Base-by-base conservation (phyloP, 2,113 vertebrate genomes). In the Xerus inauris region DNA sequence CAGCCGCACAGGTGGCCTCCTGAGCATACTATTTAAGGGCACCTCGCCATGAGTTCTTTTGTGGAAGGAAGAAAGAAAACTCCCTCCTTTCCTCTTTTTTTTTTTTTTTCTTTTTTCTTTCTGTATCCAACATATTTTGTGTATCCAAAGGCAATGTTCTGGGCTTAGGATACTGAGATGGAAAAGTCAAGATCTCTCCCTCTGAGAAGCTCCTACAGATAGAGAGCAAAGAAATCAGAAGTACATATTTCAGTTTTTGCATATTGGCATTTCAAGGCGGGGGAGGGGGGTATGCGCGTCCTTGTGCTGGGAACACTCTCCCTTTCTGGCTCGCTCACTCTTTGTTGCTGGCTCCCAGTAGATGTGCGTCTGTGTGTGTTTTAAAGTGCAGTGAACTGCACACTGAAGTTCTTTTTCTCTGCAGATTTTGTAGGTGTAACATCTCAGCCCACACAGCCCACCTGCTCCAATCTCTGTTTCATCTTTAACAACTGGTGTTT, bases 391-490 rank as follows among this genome's bases (percentile, higher is more conserved):
- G 5, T 40, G 0, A 87, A 84, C 95, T 65, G n/a, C 5, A 35
- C 35, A 20, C 64, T 64, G 85, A 83, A 54, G 75, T 84, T 94
- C 22, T 65, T 75, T 94, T 95, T 91, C 95, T 88, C 85, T 19
- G 94, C 42, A 42, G 65, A 69, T 94, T 98, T 96, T 65, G 89
- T 95, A 95, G 93, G 94, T 83, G 97, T 79, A 2, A 85, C 82
- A 38, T 94, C 91, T 94, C 92, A 94, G 89, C 92, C 86, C 64
- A 92, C 88, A 94, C 69, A 89, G 90, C 86, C 49, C 79, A 87
- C 95, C 81, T 93, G 98, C 93, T 97, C 87, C 64, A 1, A 3
- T 80, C 89, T 95, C 86, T 42, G 38, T 45, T 89, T 89, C 67
- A 7, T 76, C 87, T 87, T 81, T 64, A 89, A 95, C 51, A 93